Evolutionary conservation across 1,140 invertebrate genomes (phyloP).

Genomic region (Zaprionus ornatus): DNA sequence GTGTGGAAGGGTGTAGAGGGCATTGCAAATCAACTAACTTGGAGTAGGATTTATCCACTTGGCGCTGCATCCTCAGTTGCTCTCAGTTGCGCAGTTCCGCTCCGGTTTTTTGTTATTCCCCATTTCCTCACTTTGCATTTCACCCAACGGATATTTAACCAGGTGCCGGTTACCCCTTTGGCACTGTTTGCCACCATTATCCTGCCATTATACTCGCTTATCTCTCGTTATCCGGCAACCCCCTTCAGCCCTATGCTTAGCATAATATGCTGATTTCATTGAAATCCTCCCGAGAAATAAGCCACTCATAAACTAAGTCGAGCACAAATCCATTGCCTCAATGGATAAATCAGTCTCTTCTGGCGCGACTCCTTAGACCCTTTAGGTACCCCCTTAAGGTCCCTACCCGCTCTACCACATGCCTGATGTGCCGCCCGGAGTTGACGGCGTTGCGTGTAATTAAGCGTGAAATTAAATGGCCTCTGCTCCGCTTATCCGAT

Average conservation of each 20-base stretch:
- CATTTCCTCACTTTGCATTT: not conserved
- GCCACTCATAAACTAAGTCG: not conserved
- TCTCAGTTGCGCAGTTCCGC: not conserved
- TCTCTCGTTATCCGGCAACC: not conserved
- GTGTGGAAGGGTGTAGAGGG: not conserved
- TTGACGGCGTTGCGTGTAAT: not conserved
- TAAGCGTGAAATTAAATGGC: conserved; percentile 12
- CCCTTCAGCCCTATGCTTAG: not conserved
- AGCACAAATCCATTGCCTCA: not conserved
- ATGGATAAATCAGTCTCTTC: not conserved
- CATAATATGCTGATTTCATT: not conserved
- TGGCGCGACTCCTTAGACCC: not conserved
- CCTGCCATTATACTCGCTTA: conserved; percentile 1
- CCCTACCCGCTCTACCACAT: not conserved
- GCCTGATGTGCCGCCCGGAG: not conserved
- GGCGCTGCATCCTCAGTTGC: not conserved
- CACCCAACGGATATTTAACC: not conserved
- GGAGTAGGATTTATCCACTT: not conserved
- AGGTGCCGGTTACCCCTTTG: not conserved
- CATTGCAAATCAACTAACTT: not conserved
- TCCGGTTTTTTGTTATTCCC: not conserved
- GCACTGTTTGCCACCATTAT: not conserved
- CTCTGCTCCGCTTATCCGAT: not conserved
- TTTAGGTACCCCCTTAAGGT: not conserved
- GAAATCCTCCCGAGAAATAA: not conserved